A percentile compares a stretch with the other conserved stretches of the same genome.
Conservation (phyloP, 2,113 vertebrate species). For the Myxocyprinus asiaticus region DNA sequence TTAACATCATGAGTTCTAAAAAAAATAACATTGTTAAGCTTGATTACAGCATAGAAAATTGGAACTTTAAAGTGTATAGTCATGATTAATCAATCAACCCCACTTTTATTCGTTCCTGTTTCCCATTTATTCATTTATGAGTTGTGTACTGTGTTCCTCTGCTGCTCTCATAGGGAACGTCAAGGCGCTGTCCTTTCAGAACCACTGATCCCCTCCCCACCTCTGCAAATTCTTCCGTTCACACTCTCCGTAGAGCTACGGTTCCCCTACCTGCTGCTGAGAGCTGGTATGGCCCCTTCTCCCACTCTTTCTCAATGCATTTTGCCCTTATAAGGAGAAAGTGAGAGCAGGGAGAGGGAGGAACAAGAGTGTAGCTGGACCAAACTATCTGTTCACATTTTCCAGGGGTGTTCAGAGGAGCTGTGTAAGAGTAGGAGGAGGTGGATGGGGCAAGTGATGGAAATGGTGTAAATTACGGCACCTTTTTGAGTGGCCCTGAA, state of each 20-base stretch:
- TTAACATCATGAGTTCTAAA: too few relatives aligned
- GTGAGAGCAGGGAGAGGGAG: constrained; percentile 55
- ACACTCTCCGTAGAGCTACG: constrained; percentile 48
- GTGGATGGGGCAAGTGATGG: constrained; percentile 38
- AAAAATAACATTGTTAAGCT: too few relatives aligned
- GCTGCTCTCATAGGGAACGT: constrained; percentile 4
- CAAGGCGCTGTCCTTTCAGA: constrained; percentile 61
- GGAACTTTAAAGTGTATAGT: background rate
- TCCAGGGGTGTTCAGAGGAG: constrained; percentile 68
- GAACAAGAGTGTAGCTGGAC: constrained; percentile 66
- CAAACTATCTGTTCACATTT: constrained; percentile 68
- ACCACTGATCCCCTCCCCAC: constrained; percentile 51
- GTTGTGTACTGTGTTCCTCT: constrained; percentile 8
- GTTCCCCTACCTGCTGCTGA: constrained; percentile 70
- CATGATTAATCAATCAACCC: background rate
- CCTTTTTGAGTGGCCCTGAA: constrained; percentile 58
- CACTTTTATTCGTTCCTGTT: background rate
- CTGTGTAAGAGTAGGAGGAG: constrained; percentile 19
- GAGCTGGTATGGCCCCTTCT: constrained; percentile 67
- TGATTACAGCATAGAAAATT: too few relatives aligned
- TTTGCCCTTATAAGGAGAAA: constrained; percentile 84
- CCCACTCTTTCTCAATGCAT: constrained; percentile 75
- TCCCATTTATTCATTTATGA: background rate
- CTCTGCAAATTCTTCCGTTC: constrained; percentile 14
- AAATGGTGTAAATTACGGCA: constrained; percentile 53